Base-by-base conservation (phyloP, 2,797 vertebrate species). In the Prunella strophiata region DNA sequence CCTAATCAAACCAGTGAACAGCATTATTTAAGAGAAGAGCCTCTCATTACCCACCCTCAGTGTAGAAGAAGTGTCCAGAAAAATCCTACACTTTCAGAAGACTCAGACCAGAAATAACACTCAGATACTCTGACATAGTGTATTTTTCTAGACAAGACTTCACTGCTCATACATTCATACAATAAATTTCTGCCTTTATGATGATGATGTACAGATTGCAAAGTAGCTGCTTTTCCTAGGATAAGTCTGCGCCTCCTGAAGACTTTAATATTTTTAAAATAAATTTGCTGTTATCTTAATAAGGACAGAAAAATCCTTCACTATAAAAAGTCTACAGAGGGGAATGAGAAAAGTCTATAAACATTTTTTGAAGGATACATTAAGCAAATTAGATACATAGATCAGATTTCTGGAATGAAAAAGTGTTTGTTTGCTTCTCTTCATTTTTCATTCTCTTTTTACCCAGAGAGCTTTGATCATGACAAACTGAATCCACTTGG, bases 371-470 rank as follows among this genome's bases (percentile, higher is more conserved):
- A 91, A 88, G 65, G 48, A 27, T 43, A 77, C 16, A 34, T 82
- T 57, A 72, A 88, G 70, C 47, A 76, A 70, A 66, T 73, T 38
- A 59, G 30, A 55, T 66, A 65, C 17, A 72, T 5, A 42, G n/a
- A 85, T 29, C 45, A 85, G 47, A 72, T 85, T 76, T 45, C 47
- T 66, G 75, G 47, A 58, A 82, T 57, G 36, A 68, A 68, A n/a
- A 87, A 58, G 16, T 47, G 27, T 61, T 74, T 88, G 10, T 29
- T 82, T 93, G 52, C 19, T 86, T 88, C 77, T 77, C 61, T 70
- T 83, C 2, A 83, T 88, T 90, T 88, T 88, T 92, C 65, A 74
- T 90, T 86, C 68, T 80, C 43, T 80, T 80, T 83, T 86, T 59
- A 61, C 81, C 45, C 48, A 71, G 68, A 59, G 52, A 81, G 13